A percentile compares a stretch with the other conserved stretches of the same genome.
Evolutionary conservation across 2,888 invertebrate genomes (phyloP).

Genomic region (Pediacus dermestoides): DNA sequence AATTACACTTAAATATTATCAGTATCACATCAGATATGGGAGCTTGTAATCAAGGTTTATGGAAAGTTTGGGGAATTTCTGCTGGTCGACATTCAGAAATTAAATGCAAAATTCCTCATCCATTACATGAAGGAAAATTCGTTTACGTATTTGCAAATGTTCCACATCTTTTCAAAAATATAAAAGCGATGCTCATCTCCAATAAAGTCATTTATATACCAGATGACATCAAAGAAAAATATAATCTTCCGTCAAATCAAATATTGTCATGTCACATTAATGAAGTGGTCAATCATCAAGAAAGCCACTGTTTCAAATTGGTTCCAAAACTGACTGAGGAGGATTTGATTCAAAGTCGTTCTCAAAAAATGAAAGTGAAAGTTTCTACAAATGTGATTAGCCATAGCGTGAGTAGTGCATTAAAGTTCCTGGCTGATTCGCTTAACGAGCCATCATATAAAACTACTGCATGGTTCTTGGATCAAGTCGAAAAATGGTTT

Average conservation of each 20-base stretch:
- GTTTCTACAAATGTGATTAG: conserved; percentile 25
- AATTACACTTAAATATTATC: conserved; percentile 21
- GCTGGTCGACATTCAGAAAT: conserved; percentile 15
- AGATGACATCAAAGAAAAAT: conserved; percentile 14
- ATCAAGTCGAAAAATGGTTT: conserved; percentile 27
- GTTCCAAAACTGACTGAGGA: conserved; percentile 25
- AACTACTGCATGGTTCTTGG: conserved; percentile 30
- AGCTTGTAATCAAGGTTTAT: conserved; percentile 26
- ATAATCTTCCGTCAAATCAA: conserved; percentile 21
- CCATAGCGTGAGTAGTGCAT: conserved; percentile 19
- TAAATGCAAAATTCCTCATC: conserved; percentile 19
- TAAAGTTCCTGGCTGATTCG: conserved; percentile 18
- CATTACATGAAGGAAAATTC: conserved; percentile 16
- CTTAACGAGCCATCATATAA: conserved; percentile 19
- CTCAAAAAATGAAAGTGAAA: conserved; percentile 26
- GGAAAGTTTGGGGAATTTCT: conserved; percentile 22
- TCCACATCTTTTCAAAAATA: conserved; percentile 27
- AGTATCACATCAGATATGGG: conserved; percentile 32
- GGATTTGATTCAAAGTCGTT: conserved; percentile 23
- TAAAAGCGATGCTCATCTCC: conserved; percentile 21
- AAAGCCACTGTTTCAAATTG: conserved; percentile 18
- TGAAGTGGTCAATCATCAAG: conserved; percentile 17
- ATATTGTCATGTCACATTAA: conserved; percentile 19
- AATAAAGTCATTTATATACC: conserved; percentile 24
- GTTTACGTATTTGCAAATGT: conserved; percentile 25